phyloP scores from a whole-genome alignment of 2,888 invertebrate genomes.

The Papilio gigon region DNA sequence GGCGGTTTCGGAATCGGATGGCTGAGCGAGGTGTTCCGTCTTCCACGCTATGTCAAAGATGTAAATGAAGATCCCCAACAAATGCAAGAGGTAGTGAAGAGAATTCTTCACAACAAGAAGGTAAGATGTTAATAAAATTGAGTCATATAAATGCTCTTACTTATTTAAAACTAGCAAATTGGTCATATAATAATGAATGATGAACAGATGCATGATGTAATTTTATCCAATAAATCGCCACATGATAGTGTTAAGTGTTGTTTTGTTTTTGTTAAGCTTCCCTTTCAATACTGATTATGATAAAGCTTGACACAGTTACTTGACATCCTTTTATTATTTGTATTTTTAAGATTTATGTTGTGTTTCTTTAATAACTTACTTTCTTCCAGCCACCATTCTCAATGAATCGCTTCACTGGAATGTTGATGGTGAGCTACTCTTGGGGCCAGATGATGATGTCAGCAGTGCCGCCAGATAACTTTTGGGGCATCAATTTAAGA shows the following conservation, averaged over 20 bases:
- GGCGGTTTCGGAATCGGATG: constrained; percentile 95
- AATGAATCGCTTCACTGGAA: constrained; percentile 88
- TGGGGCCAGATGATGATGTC: constrained; percentile 89
- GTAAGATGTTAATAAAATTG: constrained; percentile 65
- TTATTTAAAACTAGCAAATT: neutral
- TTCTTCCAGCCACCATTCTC: constrained; percentile 90
- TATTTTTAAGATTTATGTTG: neutral
- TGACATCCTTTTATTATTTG: no score
- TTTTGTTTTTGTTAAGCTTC: no score
- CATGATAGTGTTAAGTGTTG: no score
- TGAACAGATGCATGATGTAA: no score
- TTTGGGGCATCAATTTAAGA: constrained; percentile 87
- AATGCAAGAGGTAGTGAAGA: constrained; percentile 84
- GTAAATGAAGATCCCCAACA: constrained; percentile 88
- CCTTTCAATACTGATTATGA: no score
- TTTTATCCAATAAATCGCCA: no score
- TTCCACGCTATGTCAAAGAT: constrained; percentile 93
- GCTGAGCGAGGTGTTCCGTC: constrained; percentile 91
- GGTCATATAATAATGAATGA: no score
- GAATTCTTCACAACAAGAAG: constrained; percentile 84
- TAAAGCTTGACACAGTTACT: no score
- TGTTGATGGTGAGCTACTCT: constrained; percentile 89
- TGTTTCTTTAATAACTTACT: constrained; percentile 10
- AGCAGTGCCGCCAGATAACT: constrained; percentile 89
- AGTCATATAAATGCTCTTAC: neutral